Conservation (phyloP, 2,797 vertebrate species). For the Falco novaeseelandiae region DNA sequence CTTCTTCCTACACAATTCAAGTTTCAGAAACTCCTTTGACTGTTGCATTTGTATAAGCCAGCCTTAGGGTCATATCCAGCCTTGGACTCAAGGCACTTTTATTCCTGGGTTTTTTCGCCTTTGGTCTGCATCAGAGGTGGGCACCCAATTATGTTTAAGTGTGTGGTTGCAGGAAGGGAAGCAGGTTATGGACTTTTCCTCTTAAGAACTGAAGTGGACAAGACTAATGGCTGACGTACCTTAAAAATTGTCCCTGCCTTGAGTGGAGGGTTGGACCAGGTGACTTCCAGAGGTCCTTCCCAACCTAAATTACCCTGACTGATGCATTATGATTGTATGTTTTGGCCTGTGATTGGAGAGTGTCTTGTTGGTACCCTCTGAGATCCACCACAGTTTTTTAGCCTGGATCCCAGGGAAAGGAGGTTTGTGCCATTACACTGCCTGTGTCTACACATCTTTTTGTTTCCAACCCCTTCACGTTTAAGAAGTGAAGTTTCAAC, state of each 20-base stretch:
- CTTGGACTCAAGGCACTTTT: background rate
- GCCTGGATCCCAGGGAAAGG: background rate
- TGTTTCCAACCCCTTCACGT: background rate
- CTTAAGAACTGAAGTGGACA: background rate
- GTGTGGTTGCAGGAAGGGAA: background rate
- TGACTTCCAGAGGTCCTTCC: background rate
- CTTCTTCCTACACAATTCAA: background rate
- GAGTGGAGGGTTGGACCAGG: background rate
- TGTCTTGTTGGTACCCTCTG: background rate
- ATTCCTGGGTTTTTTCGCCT: background rate
- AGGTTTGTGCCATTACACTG: background rate
- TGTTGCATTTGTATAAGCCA: background rate
- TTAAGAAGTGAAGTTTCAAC: background rate
- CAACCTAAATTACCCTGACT: background rate
- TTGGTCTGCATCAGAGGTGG: background rate
- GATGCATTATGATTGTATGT: background rate
- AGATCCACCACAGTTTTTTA: background rate
- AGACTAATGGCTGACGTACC: background rate
- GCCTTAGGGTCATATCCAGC: background rate
- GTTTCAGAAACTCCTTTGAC: background rate
- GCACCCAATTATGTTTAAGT: background rate
- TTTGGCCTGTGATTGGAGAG: background rate
- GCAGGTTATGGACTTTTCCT: background rate
- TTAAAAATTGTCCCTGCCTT: background rate
- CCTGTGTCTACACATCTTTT: background rate